Percentiles rank a stretch among this genome's conserved stretches.
Evolutionary conservation across 2,113 vertebrate genomes (phyloP).

Genomic region (Lutjanus erythropterus): DNA sequence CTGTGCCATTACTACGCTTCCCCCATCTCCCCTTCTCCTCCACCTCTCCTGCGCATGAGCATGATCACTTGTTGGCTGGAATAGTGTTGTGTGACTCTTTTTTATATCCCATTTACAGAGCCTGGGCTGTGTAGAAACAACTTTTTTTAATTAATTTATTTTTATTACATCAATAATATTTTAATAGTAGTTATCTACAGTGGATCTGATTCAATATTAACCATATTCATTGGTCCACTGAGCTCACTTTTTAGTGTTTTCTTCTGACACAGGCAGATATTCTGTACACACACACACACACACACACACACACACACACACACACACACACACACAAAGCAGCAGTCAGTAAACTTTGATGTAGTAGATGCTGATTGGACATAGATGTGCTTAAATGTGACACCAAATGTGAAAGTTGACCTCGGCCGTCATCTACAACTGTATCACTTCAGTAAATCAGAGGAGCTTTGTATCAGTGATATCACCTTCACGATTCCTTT

Average conservation of each 20-base stretch:
- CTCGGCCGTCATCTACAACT: not conserved
- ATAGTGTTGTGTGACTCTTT: too few relatives aligned
- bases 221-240: not conserved
- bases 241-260: not conserved
- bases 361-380: not conserved
- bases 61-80: too few relatives aligned
- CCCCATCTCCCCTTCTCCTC: too few relatives aligned
- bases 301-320: not conserved
- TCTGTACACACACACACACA: not conserved
- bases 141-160: too few relatives aligned
- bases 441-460: conserved; percentile 12
- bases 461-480: conserved; percentile 4
- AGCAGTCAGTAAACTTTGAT: not conserved
- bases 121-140: too few relatives aligned
- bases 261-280: not conserved
- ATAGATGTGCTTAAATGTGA: not conserved
- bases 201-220: not conserved
- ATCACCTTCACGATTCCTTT: conserved; percentile 13
- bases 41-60: too few relatives aligned
- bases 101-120: too few relatives aligned
- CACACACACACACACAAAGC: not conserved
- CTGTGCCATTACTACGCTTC: too few relatives aligned
- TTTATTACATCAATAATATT: too few relatives aligned
- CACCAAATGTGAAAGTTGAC: conserved; percentile 1
- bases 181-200: not conserved